A percentile compares a stretch with the other conserved stretches of the same genome.
These are phyloP conservation scores for Calliopum simillimum DNA, from an alignment of 2,888 invertebrate species.

Conservation along the genomic window DNA sequence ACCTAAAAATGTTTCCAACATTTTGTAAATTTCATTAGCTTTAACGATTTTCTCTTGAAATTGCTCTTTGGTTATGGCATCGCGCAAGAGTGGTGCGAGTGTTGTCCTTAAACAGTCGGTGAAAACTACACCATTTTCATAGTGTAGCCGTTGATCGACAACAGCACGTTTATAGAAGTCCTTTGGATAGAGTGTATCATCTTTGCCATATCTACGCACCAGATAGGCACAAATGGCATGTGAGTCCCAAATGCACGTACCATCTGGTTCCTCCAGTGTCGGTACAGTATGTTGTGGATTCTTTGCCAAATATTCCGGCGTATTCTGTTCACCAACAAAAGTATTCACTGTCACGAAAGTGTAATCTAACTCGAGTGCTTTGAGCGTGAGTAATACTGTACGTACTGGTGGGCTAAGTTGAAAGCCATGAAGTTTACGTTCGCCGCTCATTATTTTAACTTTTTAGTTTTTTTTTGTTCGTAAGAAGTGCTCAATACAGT, in stretches of 20 bases:
- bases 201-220: constrained; percentile 52
- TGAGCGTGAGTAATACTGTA: constrained; percentile 53
- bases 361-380: constrained; percentile 52
- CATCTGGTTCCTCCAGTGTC: constrained; percentile 51
- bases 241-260: constrained; percentile 50
- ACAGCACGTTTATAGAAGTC: constrained; percentile 53
- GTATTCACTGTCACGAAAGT: constrained; percentile 58
- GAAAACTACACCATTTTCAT: constrained; percentile 33
- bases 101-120: neutral
- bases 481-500: too few species aligned
- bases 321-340: constrained; percentile 48
- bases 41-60: neutral
- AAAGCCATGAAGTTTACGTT: constrained; percentile 55
- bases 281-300: constrained; percentile 63
- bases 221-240: constrained; percentile 55
- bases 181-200: constrained; percentile 57
- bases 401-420: constrained; percentile 56
- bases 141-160: constrained; percentile 51
- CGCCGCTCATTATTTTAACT: constrained; percentile 49
- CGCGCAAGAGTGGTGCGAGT: constrained; percentile 34
- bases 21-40: constrained; percentile 48
- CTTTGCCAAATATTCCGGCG: constrained; percentile 53
- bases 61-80: constrained; percentile 15
- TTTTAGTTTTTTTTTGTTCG: constrained; percentile 48
- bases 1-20: constrained; percentile 52